A percentile compares a stretch with the other conserved stretches of the same genome.
phyloP scores from a whole-genome alignment of 2,113 vertebrate species.

The Fregetta grallaria region DNA sequence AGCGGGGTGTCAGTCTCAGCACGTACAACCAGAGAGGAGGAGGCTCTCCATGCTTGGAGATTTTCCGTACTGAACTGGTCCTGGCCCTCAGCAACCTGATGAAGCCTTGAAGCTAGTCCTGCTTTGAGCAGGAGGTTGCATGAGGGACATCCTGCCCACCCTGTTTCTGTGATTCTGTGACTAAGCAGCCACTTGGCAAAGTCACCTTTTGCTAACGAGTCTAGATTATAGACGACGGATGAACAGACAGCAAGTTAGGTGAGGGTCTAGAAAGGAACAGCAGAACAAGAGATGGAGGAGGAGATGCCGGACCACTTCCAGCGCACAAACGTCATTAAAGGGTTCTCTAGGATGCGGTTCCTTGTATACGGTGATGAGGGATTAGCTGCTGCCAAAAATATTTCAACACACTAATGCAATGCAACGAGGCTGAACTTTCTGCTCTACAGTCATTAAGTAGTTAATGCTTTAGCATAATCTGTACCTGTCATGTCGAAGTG shows the following conservation, averaged over 20 bases:
- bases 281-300: background rate
- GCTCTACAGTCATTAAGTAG: background rate
- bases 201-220: background rate
- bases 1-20: background rate
- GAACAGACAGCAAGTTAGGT: background rate
- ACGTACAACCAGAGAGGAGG: background rate
- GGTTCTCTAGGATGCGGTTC: background rate
- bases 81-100: background rate
- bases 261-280: background rate
- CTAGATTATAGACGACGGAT: background rate
- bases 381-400: background rate
- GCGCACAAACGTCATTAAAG: background rate
- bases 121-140: background rate
- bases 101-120: background rate
- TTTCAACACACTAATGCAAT: background rate
- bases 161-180: background rate
- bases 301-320: background rate
- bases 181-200: background rate
- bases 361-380: background rate
- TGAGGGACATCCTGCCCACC: background rate
- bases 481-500: slow-evolving; percentile 92
- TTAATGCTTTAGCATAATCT: background rate
- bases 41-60: background rate
- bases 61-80: background rate
- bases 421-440: background rate